A percentile compares a stretch with the other conserved stretches of the same genome.
phyloP scores from a whole-genome alignment of 2,797 vertebrate genomes.

The Agapornis canus region DNA sequence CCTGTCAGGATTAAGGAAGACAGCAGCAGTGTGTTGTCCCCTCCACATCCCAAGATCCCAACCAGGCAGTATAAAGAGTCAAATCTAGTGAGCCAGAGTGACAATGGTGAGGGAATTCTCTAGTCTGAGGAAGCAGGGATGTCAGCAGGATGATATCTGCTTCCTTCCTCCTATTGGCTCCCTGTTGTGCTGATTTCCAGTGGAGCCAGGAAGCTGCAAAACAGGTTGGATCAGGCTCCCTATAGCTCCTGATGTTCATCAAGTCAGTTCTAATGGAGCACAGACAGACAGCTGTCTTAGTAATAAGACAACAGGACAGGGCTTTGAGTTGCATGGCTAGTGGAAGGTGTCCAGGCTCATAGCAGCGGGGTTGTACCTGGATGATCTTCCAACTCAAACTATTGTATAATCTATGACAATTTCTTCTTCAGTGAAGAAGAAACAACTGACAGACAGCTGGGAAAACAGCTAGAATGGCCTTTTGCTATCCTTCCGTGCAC shows the following conservation, averaged over 20 bases:
- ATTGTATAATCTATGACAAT: background rate
- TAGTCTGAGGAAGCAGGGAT: background rate
- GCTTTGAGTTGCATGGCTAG: background rate
- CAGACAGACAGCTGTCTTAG: background rate
- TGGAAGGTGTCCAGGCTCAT: background rate
- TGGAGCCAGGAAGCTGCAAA: background rate
- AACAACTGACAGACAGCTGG: background rate
- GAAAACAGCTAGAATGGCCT: background rate
- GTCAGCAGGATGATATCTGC: background rate
- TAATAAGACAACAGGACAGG: background rate
- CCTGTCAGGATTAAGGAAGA: background rate
- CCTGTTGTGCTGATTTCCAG: background rate
- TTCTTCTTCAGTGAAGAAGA: no score
- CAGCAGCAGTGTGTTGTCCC: fast-evolving
- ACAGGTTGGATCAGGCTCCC: background rate
- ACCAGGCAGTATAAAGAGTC: background rate
- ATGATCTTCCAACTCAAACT: background rate
- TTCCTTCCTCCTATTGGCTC: background rate
- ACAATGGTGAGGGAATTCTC: background rate
- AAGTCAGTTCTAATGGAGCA: background rate
- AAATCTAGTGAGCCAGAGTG: background rate
- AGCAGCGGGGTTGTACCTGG: background rate
- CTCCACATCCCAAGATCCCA: background rate
- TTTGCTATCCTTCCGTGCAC: background rate
- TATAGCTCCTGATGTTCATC: background rate